Conservation (phyloP, 2,888 invertebrate species). For the Drosophila ustulata region DNA sequence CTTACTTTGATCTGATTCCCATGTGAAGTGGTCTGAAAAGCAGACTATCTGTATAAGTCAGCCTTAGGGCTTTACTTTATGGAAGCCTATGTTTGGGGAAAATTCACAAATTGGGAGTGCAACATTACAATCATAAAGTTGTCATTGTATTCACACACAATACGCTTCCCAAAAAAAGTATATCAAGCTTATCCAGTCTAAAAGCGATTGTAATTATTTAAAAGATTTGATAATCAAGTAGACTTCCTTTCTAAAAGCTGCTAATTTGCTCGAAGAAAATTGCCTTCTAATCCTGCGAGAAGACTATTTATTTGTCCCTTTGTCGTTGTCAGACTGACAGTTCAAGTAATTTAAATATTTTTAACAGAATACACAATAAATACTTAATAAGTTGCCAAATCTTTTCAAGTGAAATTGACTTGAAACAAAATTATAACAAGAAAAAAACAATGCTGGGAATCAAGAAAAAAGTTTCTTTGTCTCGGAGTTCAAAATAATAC, state of each 20-base stretch:
- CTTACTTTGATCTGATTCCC: background rate
- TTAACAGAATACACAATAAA: background rate
- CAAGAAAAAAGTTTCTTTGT: constrained; percentile 10
- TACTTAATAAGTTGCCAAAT: background rate
- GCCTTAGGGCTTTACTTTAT: background rate
- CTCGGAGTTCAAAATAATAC: background rate
- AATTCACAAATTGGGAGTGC: background rate
- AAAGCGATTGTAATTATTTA: background rate
- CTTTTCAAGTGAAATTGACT: constrained; percentile 9
- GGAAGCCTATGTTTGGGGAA: background rate
- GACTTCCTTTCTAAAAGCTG: too few relatives aligned
- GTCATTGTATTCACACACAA: too few relatives aligned
- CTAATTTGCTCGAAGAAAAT: background rate
- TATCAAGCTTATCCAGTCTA: too few relatives aligned
- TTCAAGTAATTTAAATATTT: background rate
- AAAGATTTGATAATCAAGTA: too few relatives aligned
- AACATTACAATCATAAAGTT: background rate
- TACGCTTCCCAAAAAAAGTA: too few relatives aligned
- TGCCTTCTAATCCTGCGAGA: background rate
- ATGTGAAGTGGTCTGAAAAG: background rate
- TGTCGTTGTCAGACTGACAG: background rate
- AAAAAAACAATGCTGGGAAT: background rate
- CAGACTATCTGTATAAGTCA: background rate
- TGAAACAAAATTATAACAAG: background rate
- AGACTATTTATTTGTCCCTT: background rate